Base-by-base conservation (phyloP, 2,113 vertebrate genomes). In the Proteles cristata region DNA sequence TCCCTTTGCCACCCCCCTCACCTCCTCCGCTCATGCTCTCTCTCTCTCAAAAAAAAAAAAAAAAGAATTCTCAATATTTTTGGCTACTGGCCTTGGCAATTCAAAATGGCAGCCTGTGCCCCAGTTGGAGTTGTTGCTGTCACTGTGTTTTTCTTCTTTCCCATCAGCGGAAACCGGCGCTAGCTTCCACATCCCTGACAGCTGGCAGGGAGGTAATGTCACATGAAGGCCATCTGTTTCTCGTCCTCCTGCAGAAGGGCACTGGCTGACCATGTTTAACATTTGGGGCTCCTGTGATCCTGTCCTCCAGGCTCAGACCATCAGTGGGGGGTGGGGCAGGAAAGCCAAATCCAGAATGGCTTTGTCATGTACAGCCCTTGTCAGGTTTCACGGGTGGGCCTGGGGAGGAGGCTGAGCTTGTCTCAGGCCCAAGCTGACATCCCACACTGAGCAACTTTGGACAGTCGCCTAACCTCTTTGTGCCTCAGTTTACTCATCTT, bases 71-170 rank as follows among this genome's bases (percentile, higher is more conserved):
- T 76, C 61, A 25, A 48, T 55, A 33, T 48, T 31, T 7, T 90
- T 96, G 35, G 31, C n/a, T 89, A 55, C 39, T 31, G 35, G n/a
- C 48, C 23, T 1, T 1, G 68, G 77, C 58, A 93, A 48, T 97
- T 93, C 58, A 73, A 82, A 97, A 91, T 81, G 84, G 90, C 84
- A 96, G 17, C 88, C 96, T 9, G 45, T 96, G 53, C 45, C 82
- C 53, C 58, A 87, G 33, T 58, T 86, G 19, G 74, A 39, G 14
- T 82, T 55, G 14, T 81, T 95, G 39, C 28, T 63, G n/a, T 43
- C 33, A 11, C 66, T 84, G 58, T 17, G 58, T 55, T 93, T 94
- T 68, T 53, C 33, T 58, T 91, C 79, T 93, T 85, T 92, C 31
- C 43, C 7, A 21, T 83, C 6, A n/a, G 82, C 33, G 88, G 81